A percentile compares a stretch with the other conserved stretches of the same genome.
Conservation (phyloP, 2,888 invertebrate genomes). For the Cataglyphis altisquamis region DNA sequence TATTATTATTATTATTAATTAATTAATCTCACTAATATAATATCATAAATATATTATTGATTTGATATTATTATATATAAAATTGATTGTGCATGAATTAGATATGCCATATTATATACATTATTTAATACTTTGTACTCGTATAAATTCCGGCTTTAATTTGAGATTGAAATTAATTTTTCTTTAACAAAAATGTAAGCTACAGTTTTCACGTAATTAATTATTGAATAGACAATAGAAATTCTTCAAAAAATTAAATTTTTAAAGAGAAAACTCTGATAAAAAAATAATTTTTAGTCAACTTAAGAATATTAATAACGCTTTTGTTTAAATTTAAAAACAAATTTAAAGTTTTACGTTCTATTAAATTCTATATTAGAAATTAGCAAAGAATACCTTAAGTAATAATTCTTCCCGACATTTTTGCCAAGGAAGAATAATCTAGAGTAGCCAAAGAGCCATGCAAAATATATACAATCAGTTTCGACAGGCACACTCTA, state of each 20-base stretch:
- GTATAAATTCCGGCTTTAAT: not conserved
- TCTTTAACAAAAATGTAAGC: not conserved
- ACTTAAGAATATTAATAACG: not conserved
- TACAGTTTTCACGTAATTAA: not conserved
- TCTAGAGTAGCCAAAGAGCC: not conserved
- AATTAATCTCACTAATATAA: not conserved
- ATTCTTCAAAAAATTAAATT: not conserved
- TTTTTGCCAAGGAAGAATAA: not conserved
- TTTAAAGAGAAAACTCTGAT: not conserved
- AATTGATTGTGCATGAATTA: not conserved
- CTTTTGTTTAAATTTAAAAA: constrained; percentile 7
- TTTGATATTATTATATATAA: not conserved
- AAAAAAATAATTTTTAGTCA: not conserved
- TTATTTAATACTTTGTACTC: not conserved
- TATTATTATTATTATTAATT: not conserved
- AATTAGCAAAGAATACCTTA: not conserved
- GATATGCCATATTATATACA: not conserved
- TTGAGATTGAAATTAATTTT: not conserved
- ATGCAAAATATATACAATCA: not conserved
- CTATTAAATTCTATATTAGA: not conserved
- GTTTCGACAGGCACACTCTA: not conserved
- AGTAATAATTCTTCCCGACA: not conserved
- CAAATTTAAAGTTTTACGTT: not conserved
- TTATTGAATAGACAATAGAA: not conserved
- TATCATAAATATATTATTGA: not conserved